These are phyloP conservation scores for Drosophila meridiana DNA, from an alignment of 2,888 invertebrate genomes.

Conservation along the genomic window DNA sequence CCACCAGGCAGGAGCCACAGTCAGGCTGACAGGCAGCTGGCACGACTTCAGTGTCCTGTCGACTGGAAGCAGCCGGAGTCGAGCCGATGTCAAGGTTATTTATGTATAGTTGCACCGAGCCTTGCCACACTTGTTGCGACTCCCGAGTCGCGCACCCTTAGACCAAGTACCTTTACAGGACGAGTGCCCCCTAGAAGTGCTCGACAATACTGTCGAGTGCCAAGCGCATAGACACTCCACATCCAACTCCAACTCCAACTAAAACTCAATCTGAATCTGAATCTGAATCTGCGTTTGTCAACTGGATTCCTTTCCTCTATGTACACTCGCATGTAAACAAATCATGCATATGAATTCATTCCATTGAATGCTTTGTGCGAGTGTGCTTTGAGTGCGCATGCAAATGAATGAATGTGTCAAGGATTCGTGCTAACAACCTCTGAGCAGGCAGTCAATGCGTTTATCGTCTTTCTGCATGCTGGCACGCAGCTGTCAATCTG, in stretches of 20 bases:
- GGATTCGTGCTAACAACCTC: conserved; percentile 45
- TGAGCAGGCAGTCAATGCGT: neutral
- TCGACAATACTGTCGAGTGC: conserved; percentile 37
- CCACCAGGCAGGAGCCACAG: conserved; percentile 3
- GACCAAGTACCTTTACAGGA: conserved; percentile 26
- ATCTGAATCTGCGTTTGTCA: conserved; percentile 2
- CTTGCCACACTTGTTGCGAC: conserved; percentile 63
- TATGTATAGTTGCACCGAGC: conserved; percentile 24
- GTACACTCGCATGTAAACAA: conserved; percentile 20
- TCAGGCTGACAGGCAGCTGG: neutral
- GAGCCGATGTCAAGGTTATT: conserved; percentile 71
- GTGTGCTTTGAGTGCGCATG: conserved; percentile 19
- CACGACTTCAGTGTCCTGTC: conserved; percentile 10
- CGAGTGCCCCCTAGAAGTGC: conserved; percentile 29
- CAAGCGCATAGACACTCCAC: neutral
- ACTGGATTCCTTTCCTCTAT: conserved; percentile 1
- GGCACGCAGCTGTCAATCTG: neutral
- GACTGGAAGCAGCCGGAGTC: conserved; percentile 16
- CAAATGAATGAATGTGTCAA: conserved; percentile 12
- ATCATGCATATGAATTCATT: conserved; percentile 30
- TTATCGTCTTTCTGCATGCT: conserved; percentile 2
- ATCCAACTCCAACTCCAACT: conserved; percentile 4
- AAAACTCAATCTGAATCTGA: neutral
- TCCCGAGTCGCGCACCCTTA: conserved; percentile 8
- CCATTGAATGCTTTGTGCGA: conserved; percentile 26